A percentile compares a stretch with the other conserved stretches of the same genome.
Conservation (phyloP, 92 coral and sea anemone species). For the Palythoa grandis region DNA sequence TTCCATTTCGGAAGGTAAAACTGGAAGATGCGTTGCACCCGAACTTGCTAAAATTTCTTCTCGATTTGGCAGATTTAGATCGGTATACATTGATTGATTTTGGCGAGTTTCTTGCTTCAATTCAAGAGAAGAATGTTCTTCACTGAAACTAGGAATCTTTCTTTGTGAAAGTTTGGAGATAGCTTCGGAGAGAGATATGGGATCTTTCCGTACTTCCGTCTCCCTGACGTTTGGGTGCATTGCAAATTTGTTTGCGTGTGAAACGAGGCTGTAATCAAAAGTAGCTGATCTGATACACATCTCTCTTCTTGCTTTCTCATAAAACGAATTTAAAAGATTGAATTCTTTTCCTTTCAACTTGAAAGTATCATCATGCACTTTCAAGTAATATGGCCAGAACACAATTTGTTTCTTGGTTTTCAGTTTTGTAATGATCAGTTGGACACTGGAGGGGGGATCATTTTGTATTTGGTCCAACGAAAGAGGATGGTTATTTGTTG, state of each 20-base stretch:
- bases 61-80: neutral
- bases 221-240: neutral
- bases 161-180: neutral
- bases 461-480: neutral
- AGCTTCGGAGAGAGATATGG: neutral
- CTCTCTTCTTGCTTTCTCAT: neutral
- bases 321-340: conserved; percentile 9
- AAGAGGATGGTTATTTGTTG: conserved; percentile 4
- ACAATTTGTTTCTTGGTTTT: neutral
- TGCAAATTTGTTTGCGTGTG: neutral
- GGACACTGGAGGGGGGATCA: neutral
- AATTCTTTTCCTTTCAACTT: neutral
- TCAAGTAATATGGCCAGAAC: neutral
- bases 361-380: neutral
- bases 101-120: neutral
- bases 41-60: neutral
- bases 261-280: neutral
- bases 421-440: neutral
- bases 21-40: neutral
- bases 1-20: neutral
- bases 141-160: neutral
- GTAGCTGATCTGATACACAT: neutral
- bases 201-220: neutral
- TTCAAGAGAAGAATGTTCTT: neutral
- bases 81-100: neutral